These are phyloP conservation scores for Torymus tubicola DNA, from an alignment of 2,888 invertebrate species.

Conservation along the genomic window DNA sequence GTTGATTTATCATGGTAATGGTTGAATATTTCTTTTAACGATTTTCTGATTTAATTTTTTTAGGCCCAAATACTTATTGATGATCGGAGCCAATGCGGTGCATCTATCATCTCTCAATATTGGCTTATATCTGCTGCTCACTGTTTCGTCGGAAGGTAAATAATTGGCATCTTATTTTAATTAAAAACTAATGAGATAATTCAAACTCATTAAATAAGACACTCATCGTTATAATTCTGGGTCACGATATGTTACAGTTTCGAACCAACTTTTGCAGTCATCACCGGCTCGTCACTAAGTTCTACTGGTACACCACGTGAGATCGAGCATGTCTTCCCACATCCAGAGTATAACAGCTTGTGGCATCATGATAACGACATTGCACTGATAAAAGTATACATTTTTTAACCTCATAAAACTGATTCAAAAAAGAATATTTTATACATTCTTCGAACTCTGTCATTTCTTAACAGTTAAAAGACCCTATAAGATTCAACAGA, in stretches of 20 bases:
- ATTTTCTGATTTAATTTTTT: not conserved
- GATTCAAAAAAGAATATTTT: too few species aligned
- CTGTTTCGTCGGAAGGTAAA: slow-evolving; percentile 33
- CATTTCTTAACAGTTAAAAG: slow-evolving; percentile 16
- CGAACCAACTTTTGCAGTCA: not conserved
- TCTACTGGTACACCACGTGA: slow-evolving; percentile 17
- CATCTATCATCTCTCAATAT: slow-evolving; percentile 29
- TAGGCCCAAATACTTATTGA: slow-evolving; percentile 27
- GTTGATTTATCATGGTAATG: too few species aligned
- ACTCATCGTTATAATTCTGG: too few species aligned
- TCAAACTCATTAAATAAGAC: too few species aligned
- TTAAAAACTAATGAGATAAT: too few species aligned
- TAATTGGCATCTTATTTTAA: not conserved
- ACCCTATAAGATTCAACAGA: slow-evolving; percentile 12
- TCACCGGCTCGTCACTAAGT: slow-evolving; percentile 22
- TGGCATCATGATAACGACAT: slow-evolving; percentile 30
- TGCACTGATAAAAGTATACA: slow-evolving; percentile 21
- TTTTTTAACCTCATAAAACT: too few species aligned
- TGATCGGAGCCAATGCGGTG: slow-evolving; percentile 26
- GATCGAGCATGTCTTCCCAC: slow-evolving; percentile 9
- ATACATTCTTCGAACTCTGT: too few species aligned
- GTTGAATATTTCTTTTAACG: too few species aligned
- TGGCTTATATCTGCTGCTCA: slow-evolving; percentile 44
- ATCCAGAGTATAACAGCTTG: slow-evolving; percentile 15
- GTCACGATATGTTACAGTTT: too few species aligned